Base-by-base conservation (phyloP, 2,797 vertebrate species). In the Centroberyx gerrardi region DNA sequence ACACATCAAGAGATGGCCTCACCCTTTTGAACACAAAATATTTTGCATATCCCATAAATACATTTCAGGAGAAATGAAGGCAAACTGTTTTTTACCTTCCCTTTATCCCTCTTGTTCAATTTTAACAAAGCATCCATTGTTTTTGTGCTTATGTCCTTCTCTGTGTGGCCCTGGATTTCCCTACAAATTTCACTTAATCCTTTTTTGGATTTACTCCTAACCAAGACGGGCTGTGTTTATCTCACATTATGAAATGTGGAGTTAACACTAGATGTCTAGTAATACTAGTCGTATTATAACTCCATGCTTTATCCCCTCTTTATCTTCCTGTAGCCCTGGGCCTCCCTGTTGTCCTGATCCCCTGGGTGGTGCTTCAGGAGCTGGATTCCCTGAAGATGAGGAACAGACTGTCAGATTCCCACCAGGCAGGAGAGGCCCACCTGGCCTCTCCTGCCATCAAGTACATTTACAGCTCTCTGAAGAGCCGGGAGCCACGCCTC, bases 361-460 rank as follows among this genome's bases (percentile, higher is more conserved):
- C 98, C 44, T 99, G 97, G 98, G 96, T 98, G 0, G 98, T 99
- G 53, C 93, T 99, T 0, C 98, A 99, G 91, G 98, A 99, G 87
- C 68, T 98, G 89, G 97, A 98, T 74, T 95, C 94, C 7, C 93
- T 98, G 61, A 99, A 99, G 90, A 95, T 87, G 33, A 95, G 96
- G 1, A 96, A 91, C 55, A 80, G 80, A 17, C 73, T 88, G 7
- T 64, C 95, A 3, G 93, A 91, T 58, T 94, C 95, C 0, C 22
- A 22, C 22, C 22, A 22, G 22, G 22, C 22, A 22, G 22, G 22
- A 22, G 96, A 96, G 68, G 93, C 95, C 27, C 90, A 94, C 82
- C 95, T 95, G 90, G 97, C 96, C 36, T 76, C 89, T 22, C 97
- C 96, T 2, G 97, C 98, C 36, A 97, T 99, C 68, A 94, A 96